Evolutionary conservation across 1,140 invertebrate species (phyloP).

Genomic region (Brachionus sp.): DNA sequence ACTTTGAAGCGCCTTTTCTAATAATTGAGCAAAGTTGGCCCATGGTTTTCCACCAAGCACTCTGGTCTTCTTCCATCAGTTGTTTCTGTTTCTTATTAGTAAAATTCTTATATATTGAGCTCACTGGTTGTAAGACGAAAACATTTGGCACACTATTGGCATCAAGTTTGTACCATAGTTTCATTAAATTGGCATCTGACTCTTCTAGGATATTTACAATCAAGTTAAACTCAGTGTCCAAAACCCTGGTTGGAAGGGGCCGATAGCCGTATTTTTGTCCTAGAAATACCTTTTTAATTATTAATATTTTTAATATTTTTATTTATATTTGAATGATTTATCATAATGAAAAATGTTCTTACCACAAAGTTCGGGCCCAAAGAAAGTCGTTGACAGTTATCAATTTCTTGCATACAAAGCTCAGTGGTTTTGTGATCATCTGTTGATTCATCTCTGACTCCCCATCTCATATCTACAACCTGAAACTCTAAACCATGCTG

Average conservation of each 20-base stretch:
- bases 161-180: slow-evolving; percentile 94
- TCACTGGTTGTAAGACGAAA: slow-evolving; percentile 90
- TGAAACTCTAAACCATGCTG: slow-evolving; percentile 57
- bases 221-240: slow-evolving; percentile 75
- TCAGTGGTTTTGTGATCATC: slow-evolving; percentile 99
- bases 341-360: slow-evolving; percentile 50
- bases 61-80: slow-evolving; percentile 65
- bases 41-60: slow-evolving; percentile 93
- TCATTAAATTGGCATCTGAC: slow-evolving; percentile 77
- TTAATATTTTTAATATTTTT: no score
- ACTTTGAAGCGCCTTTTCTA: slow-evolving; percentile 78
- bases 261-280: slow-evolving; percentile 97
- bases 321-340: slow-evolving; percentile 44
- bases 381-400: slow-evolving; percentile 90
- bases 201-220: slow-evolving; percentile 75
- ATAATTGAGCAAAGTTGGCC: slow-evolving; percentile 89
- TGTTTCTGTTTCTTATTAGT: slow-evolving; percentile 87
- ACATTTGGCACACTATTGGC: slow-evolving; percentile 84
- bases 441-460: slow-evolving; percentile 82
- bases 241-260: slow-evolving; percentile 84
- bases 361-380: slow-evolving; percentile 97
- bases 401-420: slow-evolving; percentile 93
- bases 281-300: slow-evolving; percentile 78
- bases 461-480: slow-evolving; percentile 99
- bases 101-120: slow-evolving; percentile 91